phyloP scores from a whole-genome alignment of 2,113 vertebrate species.

The Eretmodus cyanostictus region DNA sequence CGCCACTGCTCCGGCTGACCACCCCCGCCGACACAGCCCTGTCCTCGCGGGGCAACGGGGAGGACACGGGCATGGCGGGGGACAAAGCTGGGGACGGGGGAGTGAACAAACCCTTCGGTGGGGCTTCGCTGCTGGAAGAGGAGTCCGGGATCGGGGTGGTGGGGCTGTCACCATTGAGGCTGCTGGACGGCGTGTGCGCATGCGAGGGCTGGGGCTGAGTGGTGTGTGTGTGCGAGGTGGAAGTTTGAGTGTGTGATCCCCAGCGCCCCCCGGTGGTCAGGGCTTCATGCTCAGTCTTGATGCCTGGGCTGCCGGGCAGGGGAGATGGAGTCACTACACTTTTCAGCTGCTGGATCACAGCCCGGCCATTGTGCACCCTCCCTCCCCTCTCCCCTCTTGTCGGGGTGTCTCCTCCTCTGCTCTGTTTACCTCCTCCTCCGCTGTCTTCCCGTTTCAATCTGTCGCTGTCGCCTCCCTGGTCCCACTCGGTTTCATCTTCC shows the following conservation, averaged over 20 bases:
- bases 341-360: slow-evolving; percentile 67
- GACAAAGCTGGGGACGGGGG: slow-evolving; percentile 68
- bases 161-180: slow-evolving; percentile 67
- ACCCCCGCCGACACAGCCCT: slow-evolving; percentile 23
- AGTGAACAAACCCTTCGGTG: slow-evolving; percentile 65
- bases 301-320: slow-evolving; percentile 47
- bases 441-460: slow-evolving; percentile 73
- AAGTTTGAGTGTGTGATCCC: slow-evolving; percentile 52
- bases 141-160: slow-evolving; percentile 70
- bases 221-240: slow-evolving; percentile 26
- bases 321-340: slow-evolving; percentile 51
- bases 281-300: slow-evolving; percentile 75
- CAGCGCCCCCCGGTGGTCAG: slow-evolving; percentile 60
- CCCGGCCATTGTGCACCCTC: slow-evolving; percentile 70
- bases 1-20: slow-evolving; percentile 21
- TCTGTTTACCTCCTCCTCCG: slow-evolving; percentile 36
- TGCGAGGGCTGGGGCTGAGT: slow-evolving; percentile 46
- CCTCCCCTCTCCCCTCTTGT: slow-evolving; percentile 13
- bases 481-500: slow-evolving; percentile 63
- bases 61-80: slow-evolving; percentile 68
- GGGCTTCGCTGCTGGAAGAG: slow-evolving; percentile 62
- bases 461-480: slow-evolving; percentile 52
- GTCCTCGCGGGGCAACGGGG: slow-evolving; percentile 70
- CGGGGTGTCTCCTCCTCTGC: slow-evolving; percentile 24
- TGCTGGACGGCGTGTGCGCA: slow-evolving; percentile 60